Evolutionary conservation across 1,140 invertebrate genomes (phyloP).

Genomic region (Pomacea maculata): DNA sequence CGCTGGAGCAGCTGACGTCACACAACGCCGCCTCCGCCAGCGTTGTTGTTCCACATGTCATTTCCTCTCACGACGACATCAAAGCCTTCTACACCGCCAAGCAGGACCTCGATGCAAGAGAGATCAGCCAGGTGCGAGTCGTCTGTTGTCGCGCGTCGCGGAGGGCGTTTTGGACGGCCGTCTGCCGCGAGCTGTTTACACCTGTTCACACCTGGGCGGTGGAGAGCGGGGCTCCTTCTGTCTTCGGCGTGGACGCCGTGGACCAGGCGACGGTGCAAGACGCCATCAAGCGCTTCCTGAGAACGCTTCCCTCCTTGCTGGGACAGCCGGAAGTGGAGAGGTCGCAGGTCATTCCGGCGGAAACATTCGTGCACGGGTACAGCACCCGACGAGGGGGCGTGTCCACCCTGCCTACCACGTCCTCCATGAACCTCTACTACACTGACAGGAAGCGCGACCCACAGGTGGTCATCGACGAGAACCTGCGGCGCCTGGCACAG

Average conservation of each 20-base stretch:
- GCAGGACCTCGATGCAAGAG: slow-evolving; percentile 10
- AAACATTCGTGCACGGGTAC: slow-evolving; percentile 43
- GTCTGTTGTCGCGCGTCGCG: slow-evolving; percentile 4
- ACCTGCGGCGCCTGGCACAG: slow-evolving; percentile 32
- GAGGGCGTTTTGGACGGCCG: slow-evolving; percentile 16
- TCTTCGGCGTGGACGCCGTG: too few relatives aligned
- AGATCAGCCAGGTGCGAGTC: slow-evolving; percentile 13
- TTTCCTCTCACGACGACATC: slow-evolving; percentile 2
- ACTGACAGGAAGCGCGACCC: slow-evolving; percentile 37
- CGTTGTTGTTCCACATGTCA: background rate
- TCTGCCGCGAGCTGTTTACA: slow-evolving; percentile 17
- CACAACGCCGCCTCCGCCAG: background rate
- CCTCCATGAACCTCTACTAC: slow-evolving; percentile 36
- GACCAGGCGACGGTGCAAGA: background rate
- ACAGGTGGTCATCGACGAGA: slow-evolving; percentile 34
- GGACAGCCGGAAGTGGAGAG: slow-evolving; percentile 28
- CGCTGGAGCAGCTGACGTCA: background rate
- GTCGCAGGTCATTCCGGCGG: slow-evolving; percentile 30
- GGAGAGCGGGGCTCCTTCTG: background rate
- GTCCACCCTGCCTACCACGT: slow-evolving; percentile 29
- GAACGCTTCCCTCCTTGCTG: slow-evolving; percentile 13
- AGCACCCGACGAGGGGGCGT: slow-evolving; percentile 38
- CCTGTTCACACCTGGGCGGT: slow-evolving; percentile 25
- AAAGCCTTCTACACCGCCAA: slow-evolving; percentile 27
- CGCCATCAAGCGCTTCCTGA: slow-evolving; percentile 14